Conservation (phyloP, 2,888 invertebrate genomes). For the Monochamus alternatus region DNA sequence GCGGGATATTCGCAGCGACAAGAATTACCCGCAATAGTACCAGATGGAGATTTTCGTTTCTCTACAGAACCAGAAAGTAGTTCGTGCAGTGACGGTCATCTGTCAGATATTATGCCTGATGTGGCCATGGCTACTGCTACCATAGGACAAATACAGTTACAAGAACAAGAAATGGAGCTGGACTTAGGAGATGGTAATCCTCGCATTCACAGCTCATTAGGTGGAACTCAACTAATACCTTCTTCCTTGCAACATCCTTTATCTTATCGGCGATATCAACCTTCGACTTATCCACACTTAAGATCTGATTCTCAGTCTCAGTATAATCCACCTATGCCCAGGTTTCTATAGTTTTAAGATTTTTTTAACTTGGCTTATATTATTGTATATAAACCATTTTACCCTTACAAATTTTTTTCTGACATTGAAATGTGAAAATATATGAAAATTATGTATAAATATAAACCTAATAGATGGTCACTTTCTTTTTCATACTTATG, state of each 20-base stretch:
- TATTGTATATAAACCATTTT: slow-evolving; percentile 54
- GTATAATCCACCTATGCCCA: slow-evolving; percentile 61
- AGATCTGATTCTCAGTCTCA: slow-evolving; percentile 60
- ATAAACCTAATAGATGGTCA: no score
- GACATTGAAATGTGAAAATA: slow-evolving; percentile 1
- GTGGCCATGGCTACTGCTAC: slow-evolving; percentile 93
- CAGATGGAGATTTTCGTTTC: slow-evolving; percentile 75
- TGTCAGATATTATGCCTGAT: slow-evolving; percentile 91
- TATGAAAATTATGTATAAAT: not conserved
- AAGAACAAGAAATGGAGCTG: slow-evolving; percentile 80
- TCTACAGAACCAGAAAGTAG: slow-evolving; percentile 72
- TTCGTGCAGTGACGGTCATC: slow-evolving; percentile 80
- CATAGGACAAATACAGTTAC: slow-evolving; percentile 79
- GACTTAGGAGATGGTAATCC: slow-evolving; percentile 90
- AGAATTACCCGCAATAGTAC: slow-evolving; percentile 78
- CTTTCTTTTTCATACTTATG: no score
- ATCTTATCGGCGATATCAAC: slow-evolving; percentile 63
- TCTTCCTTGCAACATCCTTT: slow-evolving; percentile 63
- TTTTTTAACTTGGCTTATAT: slow-evolving; percentile 53
- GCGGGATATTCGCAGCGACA: slow-evolving; percentile 72
- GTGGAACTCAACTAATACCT: slow-evolving; percentile 59
- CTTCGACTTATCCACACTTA: slow-evolving; percentile 64
- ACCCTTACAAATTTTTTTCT: slow-evolving; percentile 35
- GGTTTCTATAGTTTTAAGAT: slow-evolving; percentile 63
- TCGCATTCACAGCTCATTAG: slow-evolving; percentile 72